Evolutionary conservation across 2,888 invertebrate species (phyloP).

Genomic region (Melinopterus prodromus): DNA sequence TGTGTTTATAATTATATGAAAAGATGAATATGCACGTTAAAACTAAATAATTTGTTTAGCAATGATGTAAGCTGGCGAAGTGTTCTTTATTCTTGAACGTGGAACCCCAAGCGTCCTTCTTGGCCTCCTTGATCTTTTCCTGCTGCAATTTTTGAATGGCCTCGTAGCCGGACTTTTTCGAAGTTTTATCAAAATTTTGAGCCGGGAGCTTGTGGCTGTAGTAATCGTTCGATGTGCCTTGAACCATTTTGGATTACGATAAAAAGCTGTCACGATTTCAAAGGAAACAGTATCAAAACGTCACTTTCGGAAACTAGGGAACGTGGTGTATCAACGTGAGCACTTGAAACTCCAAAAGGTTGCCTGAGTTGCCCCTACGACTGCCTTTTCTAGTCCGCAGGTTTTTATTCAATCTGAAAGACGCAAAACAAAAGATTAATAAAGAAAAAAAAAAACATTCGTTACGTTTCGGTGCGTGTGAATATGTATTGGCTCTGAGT

Average conservation of each 20-base stretch:
- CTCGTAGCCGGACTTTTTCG: slow-evolving; percentile 56
- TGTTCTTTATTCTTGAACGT: slow-evolving; percentile 77
- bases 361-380: slow-evolving; percentile 84
- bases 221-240: slow-evolving; percentile 50
- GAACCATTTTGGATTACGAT: slow-evolving; percentile 53
- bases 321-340: slow-evolving; percentile 87
- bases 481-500: neutral
- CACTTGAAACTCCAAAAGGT: slow-evolving; percentile 84
- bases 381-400: slow-evolving; percentile 84
- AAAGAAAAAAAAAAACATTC: neutral
- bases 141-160: slow-evolving; percentile 57
- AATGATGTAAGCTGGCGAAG: slow-evolving; percentile 77
- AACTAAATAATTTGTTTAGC: slow-evolving; percentile 45
- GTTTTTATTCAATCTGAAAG: slow-evolving; percentile 81
- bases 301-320: slow-evolving; percentile 66
- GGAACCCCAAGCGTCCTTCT: slow-evolving; percentile 71
- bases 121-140: slow-evolving; percentile 44
- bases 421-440: neutral
- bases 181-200: slow-evolving; percentile 48
- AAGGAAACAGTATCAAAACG: neutral
- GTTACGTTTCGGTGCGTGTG: neutral
- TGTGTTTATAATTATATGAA: slow-evolving; percentile 10
- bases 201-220: slow-evolving; percentile 39
- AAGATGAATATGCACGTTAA: neutral
- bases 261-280: slow-evolving; percentile 8